These are phyloP conservation scores for Choreutis nemorana DNA, from an alignment of 2,888 invertebrate species.

Conservation along the genomic window DNA sequence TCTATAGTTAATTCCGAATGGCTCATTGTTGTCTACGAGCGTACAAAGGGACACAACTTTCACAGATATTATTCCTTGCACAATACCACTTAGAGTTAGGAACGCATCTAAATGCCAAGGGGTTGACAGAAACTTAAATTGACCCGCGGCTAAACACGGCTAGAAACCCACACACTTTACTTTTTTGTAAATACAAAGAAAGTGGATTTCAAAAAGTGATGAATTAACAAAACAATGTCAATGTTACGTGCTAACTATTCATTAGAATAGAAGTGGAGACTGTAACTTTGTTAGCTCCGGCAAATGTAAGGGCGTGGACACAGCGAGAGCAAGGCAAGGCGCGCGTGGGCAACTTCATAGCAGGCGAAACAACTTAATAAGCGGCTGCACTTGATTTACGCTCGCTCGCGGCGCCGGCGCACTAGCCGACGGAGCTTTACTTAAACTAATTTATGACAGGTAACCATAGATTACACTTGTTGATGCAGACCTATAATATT, in stretches of 20 bases:
- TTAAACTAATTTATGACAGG: conserved; percentile 60
- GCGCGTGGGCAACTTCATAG: conserved; percentile 57
- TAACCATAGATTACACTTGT: conserved; percentile 49
- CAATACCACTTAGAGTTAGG: conserved; percentile 31
- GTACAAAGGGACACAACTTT: conserved; percentile 56
- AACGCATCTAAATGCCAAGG: conserved; percentile 13
- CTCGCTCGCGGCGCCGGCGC: conserved; percentile 60
- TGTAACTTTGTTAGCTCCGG: conserved; percentile 19
- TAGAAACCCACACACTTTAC: not conserved
- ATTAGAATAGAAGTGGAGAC: not conserved
- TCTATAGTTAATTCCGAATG: conserved; percentile 60
- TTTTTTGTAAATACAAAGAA: conserved; percentile 1
- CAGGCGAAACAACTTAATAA: conserved; percentile 63
- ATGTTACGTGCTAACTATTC: not conserved
- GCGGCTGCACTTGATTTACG: conserved; percentile 61
- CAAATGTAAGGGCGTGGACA: conserved; percentile 54
- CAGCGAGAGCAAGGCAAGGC: conserved; percentile 27
- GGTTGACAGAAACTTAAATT: no score
- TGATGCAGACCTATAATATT: conserved; percentile 16
- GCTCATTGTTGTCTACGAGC: conserved; percentile 56
- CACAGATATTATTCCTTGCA: conserved; percentile 40
- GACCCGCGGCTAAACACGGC: not conserved
- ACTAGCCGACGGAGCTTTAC: conserved; percentile 37
- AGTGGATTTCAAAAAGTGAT: not conserved
- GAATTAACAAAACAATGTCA: not conserved